Evolutionary conservation across 2,888 invertebrate genomes (phyloP).

Genomic region (Drymonia ruficornis): DNA sequence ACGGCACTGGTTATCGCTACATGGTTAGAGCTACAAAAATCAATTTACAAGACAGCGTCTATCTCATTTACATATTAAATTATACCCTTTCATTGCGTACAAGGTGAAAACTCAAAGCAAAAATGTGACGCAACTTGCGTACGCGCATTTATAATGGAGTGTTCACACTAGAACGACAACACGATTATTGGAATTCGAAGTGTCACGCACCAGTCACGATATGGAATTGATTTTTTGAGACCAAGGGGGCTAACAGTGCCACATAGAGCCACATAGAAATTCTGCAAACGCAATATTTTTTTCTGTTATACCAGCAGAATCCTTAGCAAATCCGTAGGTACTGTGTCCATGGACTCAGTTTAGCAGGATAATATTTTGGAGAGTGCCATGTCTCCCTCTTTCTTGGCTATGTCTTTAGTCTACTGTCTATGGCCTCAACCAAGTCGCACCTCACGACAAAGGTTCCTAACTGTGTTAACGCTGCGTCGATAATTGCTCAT

Average conservation of each 20-base stretch:
- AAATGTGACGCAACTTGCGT: conserved; percentile 5
- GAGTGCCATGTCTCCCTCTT: too few species aligned
- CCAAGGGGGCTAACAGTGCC: too few species aligned
- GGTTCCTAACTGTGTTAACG: conserved; percentile 18
- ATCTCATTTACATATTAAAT: conserved; percentile 5
- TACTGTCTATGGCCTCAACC: too few species aligned
- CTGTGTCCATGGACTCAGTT: too few species aligned
- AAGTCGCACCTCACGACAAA: not conserved
- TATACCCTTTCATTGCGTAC: conserved; percentile 4
- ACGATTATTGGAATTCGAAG: not conserved
- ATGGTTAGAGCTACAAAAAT: conserved; percentile 3
- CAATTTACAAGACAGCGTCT: not conserved
- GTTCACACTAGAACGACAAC: conserved; percentile 7
- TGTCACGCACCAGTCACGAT: too few species aligned
- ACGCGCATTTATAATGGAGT: conserved; percentile 4
- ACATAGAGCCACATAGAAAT: too few species aligned
- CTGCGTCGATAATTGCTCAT: conserved; percentile 4
- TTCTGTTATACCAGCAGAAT: too few species aligned
- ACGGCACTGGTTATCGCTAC: not conserved
- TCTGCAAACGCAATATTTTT: too few species aligned
- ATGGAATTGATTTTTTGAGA: too few species aligned
- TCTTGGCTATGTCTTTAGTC: too few species aligned
- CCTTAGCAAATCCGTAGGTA: too few species aligned
- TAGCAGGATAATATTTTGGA: too few species aligned
- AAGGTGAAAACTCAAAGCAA: conserved; percentile 4